phyloP scores from a whole-genome alignment of 2,113 vertebrate species.

The Lophochroa leadbeateri region DNA sequence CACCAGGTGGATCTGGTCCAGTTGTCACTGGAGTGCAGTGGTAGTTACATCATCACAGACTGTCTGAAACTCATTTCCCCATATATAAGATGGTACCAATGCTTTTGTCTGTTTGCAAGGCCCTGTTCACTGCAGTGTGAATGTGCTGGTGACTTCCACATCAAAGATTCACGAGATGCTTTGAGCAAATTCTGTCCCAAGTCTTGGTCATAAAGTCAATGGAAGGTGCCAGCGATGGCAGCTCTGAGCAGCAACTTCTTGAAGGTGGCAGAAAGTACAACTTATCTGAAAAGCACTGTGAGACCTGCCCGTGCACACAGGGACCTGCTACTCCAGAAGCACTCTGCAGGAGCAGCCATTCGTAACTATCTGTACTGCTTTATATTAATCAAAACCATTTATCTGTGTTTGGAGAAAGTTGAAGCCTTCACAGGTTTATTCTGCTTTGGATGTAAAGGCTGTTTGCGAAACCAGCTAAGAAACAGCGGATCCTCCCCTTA shows the following conservation, averaged over 20 bases:
- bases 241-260: neutral
- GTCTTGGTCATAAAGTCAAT: neutral
- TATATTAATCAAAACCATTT: neutral
- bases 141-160: neutral
- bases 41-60: neutral
- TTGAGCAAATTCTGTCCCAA: neutral
- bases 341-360: neutral
- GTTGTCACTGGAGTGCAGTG: neutral
- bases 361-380: neutral
- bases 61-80: neutral
- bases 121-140: neutral
- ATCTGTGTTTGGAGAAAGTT: neutral
- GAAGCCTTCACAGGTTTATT: neutral
- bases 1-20: neutral
- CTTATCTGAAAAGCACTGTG: neutral
- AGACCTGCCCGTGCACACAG: neutral
- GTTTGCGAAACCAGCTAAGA: neutral
- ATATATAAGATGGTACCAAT: fast-evolving
- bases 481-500: neutral
- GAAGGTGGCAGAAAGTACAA: neutral
- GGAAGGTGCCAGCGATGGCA: neutral
- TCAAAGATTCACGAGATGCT: neutral
- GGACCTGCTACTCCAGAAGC: neutral
- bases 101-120: neutral
- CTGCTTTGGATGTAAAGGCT: neutral